phyloP scores from a whole-genome alignment of 2,797 vertebrate genomes.

The Okamejei kenojei region DNA sequence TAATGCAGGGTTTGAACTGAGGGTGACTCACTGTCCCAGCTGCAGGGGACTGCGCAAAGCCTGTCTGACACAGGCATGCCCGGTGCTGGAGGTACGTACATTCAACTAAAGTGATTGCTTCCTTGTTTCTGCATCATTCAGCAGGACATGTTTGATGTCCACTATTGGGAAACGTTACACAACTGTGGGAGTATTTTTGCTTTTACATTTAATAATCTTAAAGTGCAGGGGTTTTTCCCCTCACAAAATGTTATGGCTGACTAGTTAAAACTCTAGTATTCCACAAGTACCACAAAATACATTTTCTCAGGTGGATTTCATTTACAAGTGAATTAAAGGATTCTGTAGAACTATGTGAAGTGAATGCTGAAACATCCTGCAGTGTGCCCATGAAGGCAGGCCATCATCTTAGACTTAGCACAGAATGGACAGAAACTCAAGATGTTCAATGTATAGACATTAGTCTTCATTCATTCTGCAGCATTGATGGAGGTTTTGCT shows the following conservation, averaged over 20 bases:
- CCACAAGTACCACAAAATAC: not conserved
- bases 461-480: not conserved
- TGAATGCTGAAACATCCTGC: not conserved
- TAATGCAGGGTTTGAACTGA: conserved; percentile 13
- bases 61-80: not conserved
- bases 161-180: not conserved
- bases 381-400: not conserved
- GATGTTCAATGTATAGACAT: not conserved
- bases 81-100: not conserved
- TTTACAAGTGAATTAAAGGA: not conserved
- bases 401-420: not conserved
- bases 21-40: not conserved
- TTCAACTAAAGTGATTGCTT: conserved; percentile 10
- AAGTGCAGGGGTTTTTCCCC: not conserved
- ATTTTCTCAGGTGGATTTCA: not conserved
- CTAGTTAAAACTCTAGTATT: not conserved
- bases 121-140: not conserved
- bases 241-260: not conserved
- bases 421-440: not conserved
- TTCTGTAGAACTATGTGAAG: not conserved
- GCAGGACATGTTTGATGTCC: not conserved
- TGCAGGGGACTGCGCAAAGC: conserved; percentile 33
- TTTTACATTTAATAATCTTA: not conserved
- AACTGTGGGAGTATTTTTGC: not conserved
- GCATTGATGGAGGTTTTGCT: not conserved